These are phyloP conservation scores for Sciurus niger DNA, from an alignment of 2,113 vertebrate genomes.

Conservation along the genomic window DNA sequence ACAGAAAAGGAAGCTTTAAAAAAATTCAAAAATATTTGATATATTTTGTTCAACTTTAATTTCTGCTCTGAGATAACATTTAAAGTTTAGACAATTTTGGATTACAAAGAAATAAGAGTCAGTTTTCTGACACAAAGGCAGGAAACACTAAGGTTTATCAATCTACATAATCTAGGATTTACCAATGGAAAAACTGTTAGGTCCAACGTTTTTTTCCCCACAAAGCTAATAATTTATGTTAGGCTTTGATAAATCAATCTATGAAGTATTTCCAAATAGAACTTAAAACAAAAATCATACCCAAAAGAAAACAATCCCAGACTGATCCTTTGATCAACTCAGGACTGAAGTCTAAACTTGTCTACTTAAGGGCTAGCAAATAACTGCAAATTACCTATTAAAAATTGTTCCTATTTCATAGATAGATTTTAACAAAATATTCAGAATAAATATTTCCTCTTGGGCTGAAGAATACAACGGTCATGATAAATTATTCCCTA, in stretches of 20 bases:
- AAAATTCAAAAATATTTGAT: slow-evolving; percentile 21
- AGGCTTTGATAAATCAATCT: slow-evolving; percentile 32
- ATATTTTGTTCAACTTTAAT: slow-evolving; percentile 12
- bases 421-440: slow-evolving; percentile 12
- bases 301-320: not conserved
- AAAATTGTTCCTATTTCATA: not conserved
- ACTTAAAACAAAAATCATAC: slow-evolving; percentile 49
- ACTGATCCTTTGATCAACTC: not conserved
- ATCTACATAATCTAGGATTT: not conserved
- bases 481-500: not conserved
- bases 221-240: not conserved
- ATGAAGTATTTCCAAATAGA: slow-evolving; percentile 41
- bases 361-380: not conserved
- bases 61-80: not conserved
- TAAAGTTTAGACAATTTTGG: slow-evolving; percentile 9
- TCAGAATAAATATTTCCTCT: slow-evolving; percentile 34
- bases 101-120: not conserved
- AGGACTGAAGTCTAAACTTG: not conserved
- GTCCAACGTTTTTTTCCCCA: not conserved
- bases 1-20: not conserved
- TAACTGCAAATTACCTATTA: not conserved
- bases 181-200: not conserved
- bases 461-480: not conserved
- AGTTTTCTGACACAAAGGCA: not conserved
- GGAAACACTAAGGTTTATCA: not conserved